Conservation (phyloP, 2,113 vertebrate species). For the Xyrauchen texanus region DNA sequence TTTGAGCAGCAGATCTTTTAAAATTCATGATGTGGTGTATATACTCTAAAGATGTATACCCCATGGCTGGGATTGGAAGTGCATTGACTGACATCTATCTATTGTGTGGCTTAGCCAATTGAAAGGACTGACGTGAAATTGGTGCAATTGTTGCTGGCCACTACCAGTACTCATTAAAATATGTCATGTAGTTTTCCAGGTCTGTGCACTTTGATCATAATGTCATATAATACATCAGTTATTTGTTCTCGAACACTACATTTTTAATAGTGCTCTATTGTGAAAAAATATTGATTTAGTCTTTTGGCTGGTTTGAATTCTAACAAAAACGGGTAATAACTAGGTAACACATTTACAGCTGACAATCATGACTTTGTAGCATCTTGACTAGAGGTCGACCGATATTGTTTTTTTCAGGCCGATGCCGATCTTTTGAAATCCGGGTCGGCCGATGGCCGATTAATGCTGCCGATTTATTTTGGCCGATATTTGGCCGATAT, state of each 20-base stretch:
- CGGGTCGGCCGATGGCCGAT: no score
- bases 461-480: no score
- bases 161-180: neutral
- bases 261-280: neutral
- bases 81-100: neutral
- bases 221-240: neutral
- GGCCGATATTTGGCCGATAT: no score
- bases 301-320: no score
- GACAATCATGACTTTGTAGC: neutral
- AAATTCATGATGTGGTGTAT: constrained; percentile 50
- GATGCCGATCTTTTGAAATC: no score
- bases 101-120: neutral
- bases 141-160: neutral
- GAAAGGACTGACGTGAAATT: neutral
- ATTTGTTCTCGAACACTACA: neutral
- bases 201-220: neutral
- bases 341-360: neutral
- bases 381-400: no score
- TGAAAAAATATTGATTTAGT: neutral
- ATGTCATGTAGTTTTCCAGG: neutral
- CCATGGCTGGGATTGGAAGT: neutral
- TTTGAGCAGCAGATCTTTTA: constrained; percentile 99
- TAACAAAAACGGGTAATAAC: neutral
- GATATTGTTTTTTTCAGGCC: no score
- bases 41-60: neutral